Conservation (phyloP, 2,888 invertebrate species). For the Acronicta psi region DNA sequence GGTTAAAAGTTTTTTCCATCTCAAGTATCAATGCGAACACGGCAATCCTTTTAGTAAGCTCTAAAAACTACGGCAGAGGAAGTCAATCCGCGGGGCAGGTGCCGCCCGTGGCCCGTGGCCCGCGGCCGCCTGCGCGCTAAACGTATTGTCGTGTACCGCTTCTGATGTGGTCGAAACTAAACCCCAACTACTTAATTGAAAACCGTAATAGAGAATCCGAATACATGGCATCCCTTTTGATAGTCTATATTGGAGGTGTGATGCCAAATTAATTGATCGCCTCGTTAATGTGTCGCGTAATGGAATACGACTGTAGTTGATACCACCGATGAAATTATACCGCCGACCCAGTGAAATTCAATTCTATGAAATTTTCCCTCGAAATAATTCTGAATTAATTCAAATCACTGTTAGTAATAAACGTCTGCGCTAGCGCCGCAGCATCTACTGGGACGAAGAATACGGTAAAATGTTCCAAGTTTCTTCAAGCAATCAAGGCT, state of each 20-base stretch:
- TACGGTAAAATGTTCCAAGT: conserved; percentile 89
- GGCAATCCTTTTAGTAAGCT: conserved; percentile 87
- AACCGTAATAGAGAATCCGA: conserved; percentile 83
- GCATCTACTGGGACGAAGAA: conserved; percentile 88
- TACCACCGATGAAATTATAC: conserved; percentile 44
- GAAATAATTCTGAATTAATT: conserved; percentile 81
- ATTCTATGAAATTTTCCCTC: conserved; percentile 60
- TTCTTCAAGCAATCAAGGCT: conserved; percentile 89
- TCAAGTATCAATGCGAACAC: conserved; percentile 82
- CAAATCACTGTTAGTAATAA: conserved; percentile 85
- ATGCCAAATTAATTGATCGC: conserved; percentile 74
- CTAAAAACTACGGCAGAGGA: conserved; percentile 80
- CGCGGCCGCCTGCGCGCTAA: conserved; percentile 69
- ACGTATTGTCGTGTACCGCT: conserved; percentile 86
- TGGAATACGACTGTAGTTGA: conserved; percentile 64
- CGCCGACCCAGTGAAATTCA: conserved; percentile 49
- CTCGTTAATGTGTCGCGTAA: conserved; percentile 64
- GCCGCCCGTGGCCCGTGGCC: conserved; percentile 63
- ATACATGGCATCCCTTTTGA: conserved; percentile 85
- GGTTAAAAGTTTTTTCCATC: conserved; percentile 62
- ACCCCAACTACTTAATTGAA: conserved; percentile 87
- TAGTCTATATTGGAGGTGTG: conserved; percentile 74
- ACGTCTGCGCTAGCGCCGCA: conserved; percentile 83
- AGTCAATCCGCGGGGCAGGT: conserved; percentile 76
- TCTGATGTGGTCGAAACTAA: conserved; percentile 81